Evolutionary conservation across 2,797 vertebrate genomes (phyloP).

Genomic region (Centropyge bicolor): DNA sequence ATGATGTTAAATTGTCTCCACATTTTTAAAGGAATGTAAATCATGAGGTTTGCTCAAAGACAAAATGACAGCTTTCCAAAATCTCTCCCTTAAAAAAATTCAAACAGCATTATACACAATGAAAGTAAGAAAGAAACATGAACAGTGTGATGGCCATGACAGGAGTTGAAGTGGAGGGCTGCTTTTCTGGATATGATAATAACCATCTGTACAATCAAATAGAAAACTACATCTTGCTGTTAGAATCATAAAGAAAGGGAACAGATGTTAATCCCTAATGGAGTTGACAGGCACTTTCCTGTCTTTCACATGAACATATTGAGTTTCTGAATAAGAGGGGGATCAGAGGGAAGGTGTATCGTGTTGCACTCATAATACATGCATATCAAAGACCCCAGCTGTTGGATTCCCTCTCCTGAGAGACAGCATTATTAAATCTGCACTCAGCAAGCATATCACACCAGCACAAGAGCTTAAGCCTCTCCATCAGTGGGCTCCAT

Average conservation of each 20-base stretch:
- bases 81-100: conserved; percentile 52
- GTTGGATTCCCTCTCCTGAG: conserved; percentile 93
- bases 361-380: conserved; percentile 96
- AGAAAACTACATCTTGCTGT: conserved; percentile 80
- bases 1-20: conserved; percentile 7
- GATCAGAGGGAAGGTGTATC: conserved; percentile 95
- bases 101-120: conserved; percentile 48
- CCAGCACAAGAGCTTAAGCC: conserved; percentile 80
- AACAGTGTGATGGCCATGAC: conserved; percentile 54
- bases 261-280: conserved; percentile 87
- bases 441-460: conserved; percentile 82
- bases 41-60: conserved; percentile 7
- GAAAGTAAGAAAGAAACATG: conserved; percentile 54
- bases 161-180: conserved; percentile 54
- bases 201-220: conserved; percentile 83
- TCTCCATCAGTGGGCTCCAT: conserved; percentile 77
- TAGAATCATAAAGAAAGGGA: conserved; percentile 82
- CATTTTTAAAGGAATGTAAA: conserved; percentile 31
- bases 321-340: conserved; percentile 93
- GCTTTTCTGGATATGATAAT: conserved; percentile 74
- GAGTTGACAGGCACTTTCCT: conserved; percentile 86
- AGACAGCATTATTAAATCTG: conserved; percentile 89
- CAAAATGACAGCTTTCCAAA: conserved; percentile 26
- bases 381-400: conserved; percentile 98
- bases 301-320: conserved; percentile 87